These are phyloP conservation scores for Lineus longissimus DNA, from an alignment of 1,140 invertebrate species.

Conservation along the genomic window DNA sequence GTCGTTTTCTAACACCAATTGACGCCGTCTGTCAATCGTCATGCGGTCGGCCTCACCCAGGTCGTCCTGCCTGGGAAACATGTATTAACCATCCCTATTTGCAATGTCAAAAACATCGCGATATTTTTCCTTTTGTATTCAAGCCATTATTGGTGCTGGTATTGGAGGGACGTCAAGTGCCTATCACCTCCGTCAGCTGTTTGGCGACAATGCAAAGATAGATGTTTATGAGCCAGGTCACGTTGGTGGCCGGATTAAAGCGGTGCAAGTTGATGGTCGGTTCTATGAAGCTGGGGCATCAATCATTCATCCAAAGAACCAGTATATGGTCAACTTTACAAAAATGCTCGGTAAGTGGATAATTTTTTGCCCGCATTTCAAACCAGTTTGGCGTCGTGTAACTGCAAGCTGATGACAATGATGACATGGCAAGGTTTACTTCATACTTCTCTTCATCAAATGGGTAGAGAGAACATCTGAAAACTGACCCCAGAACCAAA, in stretches of 20 bases:
- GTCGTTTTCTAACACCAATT: no score
- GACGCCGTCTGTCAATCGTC: no score
- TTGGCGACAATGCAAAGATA: slow-evolving; percentile 56
- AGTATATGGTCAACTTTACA: slow-evolving; percentile 62
- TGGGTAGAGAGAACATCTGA: no score
- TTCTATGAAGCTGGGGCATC: slow-evolving; percentile 63
- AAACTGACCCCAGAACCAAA: no score
- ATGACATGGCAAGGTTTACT: no score
- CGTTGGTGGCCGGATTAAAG: slow-evolving; percentile 62
- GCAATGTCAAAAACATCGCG: no score
- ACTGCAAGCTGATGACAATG: no score
- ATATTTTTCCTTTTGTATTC: not conserved
- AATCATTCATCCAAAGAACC: slow-evolving; percentile 62
- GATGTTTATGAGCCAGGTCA: slow-evolving; percentile 58
- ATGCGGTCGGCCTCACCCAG: no score
- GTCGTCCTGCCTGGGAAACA: no score
- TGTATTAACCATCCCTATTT: no score
- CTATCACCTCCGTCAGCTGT: slow-evolving; percentile 60
- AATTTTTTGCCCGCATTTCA: not conserved
- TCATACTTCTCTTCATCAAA: no score
- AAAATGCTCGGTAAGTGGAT: slow-evolving; percentile 55
- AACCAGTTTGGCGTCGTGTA: no score
- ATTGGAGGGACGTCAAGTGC: slow-evolving; percentile 63
- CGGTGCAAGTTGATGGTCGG: slow-evolving; percentile 53
- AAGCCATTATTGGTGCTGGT: slow-evolving; percentile 64